Conservation (phyloP, 1,140 invertebrate genomes). For the Ips nitidus region DNA sequence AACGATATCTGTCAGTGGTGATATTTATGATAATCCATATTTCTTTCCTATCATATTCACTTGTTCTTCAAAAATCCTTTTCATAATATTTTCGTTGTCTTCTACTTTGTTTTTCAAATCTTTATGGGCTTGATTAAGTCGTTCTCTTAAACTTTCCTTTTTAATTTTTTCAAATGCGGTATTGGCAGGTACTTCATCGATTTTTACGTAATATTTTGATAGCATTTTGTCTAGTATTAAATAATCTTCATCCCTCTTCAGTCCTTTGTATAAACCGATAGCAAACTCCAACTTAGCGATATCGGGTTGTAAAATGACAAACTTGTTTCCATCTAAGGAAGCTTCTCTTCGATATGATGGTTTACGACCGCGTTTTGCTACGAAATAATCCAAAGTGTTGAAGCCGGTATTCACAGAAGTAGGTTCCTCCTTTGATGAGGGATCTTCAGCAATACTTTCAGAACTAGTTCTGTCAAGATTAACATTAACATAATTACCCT, state of each 20-base stretch:
- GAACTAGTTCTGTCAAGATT: no score
- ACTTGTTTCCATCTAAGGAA: not conserved
- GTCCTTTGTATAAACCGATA: constrained; percentile 20
- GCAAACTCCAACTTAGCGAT: constrained; percentile 12
- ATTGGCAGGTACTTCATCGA: constrained; percentile 5
- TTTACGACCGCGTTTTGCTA: not conserved
- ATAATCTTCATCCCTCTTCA: constrained; percentile 31
- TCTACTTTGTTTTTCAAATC: constrained; percentile 16
- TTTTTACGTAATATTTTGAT: constrained; percentile 22
- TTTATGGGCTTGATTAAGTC: constrained; percentile 16
- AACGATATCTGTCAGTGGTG: no score
- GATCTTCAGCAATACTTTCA: no score
- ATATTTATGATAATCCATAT: not conserved
- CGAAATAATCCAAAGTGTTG: constrained; percentile 3
- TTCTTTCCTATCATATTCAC: constrained; percentile 20
- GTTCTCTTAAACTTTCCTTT: constrained; percentile 6
- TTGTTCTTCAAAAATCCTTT: constrained; percentile 16
- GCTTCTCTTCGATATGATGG: not conserved
- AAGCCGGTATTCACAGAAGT: not conserved
- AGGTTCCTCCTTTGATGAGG: not conserved
- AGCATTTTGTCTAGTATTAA: constrained; percentile 18
- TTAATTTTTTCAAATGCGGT: constrained; percentile 1
- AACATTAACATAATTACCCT: no score
- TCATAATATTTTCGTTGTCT: constrained; percentile 21
- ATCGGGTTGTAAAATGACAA: constrained; percentile 1